Percentiles rank a stretch among this genome's conserved stretches.
These are phyloP conservation scores for Cephalopterus ornatus DNA, from an alignment of 2,113 vertebrate species.

Conservation along the genomic window DNA sequence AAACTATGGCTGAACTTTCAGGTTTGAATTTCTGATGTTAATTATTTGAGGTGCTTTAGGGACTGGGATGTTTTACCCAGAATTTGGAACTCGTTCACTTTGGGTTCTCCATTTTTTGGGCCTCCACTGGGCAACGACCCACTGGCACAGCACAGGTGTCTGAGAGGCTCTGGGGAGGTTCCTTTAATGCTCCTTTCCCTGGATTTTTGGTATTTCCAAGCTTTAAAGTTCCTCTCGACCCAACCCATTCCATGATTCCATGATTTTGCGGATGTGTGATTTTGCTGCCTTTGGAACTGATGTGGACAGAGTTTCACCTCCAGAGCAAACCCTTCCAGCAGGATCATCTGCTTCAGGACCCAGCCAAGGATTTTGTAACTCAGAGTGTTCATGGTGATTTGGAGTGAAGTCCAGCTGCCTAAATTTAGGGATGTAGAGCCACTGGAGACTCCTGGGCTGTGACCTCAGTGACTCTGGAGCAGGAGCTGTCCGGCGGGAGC, in stretches of 20 bases:
- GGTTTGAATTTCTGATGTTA: background rate
- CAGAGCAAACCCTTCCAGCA: background rate
- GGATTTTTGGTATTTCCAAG: background rate
- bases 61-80: background rate
- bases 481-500: accelerated
- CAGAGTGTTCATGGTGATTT: background rate
- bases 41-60: background rate
- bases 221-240: accelerated
- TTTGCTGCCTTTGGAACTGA: background rate
- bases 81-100: background rate
- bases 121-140: background rate
- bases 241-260: background rate
- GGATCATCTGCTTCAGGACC: background rate
- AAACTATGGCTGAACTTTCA: background rate
- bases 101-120: background rate
- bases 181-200: background rate
- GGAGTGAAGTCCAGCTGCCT: accelerated
- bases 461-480: background rate
- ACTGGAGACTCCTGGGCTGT: background rate
- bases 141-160: background rate
- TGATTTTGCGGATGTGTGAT: background rate
- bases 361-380: background rate
- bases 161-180: background rate
- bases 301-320: background rate
- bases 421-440: no score